Base-by-base conservation (phyloP, 1,140 invertebrate genomes). In the Dinothrombium tinctorium region DNA sequence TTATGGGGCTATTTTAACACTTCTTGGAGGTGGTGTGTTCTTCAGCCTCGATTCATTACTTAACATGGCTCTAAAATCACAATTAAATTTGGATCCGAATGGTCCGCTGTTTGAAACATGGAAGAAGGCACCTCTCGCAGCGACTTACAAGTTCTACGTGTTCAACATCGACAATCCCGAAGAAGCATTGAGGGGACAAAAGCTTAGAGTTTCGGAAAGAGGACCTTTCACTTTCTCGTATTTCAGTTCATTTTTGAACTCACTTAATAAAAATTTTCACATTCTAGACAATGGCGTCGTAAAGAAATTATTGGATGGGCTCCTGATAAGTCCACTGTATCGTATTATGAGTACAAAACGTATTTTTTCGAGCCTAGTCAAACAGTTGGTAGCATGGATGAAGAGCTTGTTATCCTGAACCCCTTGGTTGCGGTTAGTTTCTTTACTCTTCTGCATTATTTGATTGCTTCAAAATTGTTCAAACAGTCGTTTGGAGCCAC, bases 381-480 rank as follows among this genome's bases (percentile, higher is more conserved):
- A 25, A 33, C 20, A 3, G 21, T 5, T n/a, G 37, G 36, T 14
- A 25, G 26, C 4, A 22, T 37, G 15, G 45, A 46, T 22, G 36
- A 39, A 19, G 37, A 46, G n/a, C 42, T 46, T 5, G 43, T 41
- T 4, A 41, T 46, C 14, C 15, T 46, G 2, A 46, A 46, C 33
- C 43, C 42, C n/a, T 19, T 36, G 11, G 37, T 37, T 33, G 45
- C 45, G 15, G 43, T 45, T 25, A 44, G 43, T 42, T n/a, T n/a
- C n/a, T n/a, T n/a, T n/a, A n/a, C n/a, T n/a, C n/a, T n/a, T n/a
- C n/a, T n/a, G n/a, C n/a, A n/a, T n/a, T n/a, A n/a, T n/a, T n/a
- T n/a, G n/a, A n/a, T n/a, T n/a, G n/a, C 2, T 31, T 46, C 2
- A 42, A 46, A 22, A 45, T 42, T 11, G 40, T 37, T 19, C 25